Evolutionary conservation across 2,797 vertebrate genomes (phyloP).

Genomic region (Lutjanus campechanus): DNA sequence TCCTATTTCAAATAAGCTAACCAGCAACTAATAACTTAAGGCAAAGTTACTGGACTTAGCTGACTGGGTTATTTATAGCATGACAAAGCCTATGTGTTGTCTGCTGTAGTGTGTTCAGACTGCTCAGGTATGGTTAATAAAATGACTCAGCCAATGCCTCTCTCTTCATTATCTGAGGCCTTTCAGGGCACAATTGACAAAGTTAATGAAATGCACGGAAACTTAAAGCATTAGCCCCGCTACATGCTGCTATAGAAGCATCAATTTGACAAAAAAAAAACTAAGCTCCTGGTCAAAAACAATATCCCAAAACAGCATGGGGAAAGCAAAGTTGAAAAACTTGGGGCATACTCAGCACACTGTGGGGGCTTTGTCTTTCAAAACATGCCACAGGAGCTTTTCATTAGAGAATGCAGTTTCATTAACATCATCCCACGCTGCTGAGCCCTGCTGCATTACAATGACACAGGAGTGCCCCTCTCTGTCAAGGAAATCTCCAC

Average conservation of each 20-base stretch:
- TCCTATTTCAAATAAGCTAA: constrained; percentile 50
- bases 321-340: constrained; percentile 68
- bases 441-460: constrained; percentile 82
- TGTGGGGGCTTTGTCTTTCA: constrained; percentile 82
- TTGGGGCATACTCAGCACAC: constrained; percentile 59
- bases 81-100: constrained; percentile 17
- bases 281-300: constrained; percentile 58
- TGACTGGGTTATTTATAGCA: constrained; percentile 38
- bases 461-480: constrained; percentile 83
- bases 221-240: constrained; percentile 46
- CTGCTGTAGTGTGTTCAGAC: neutral
- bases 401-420: constrained; percentile 86
- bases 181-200: constrained; percentile 63
- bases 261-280: constrained; percentile 16
- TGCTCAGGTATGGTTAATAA: constrained; percentile 30
- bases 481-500: constrained; percentile 80
- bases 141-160: constrained; percentile 37
- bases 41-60: constrained; percentile 37
- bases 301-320: constrained; percentile 73
- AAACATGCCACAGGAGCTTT: constrained; percentile 82
- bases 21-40: constrained; percentile 28
- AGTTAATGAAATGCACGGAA: constrained; percentile 71
- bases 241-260: constrained; percentile 58
- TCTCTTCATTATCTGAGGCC: constrained; percentile 61
- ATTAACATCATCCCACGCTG: constrained; percentile 85